A percentile compares a stretch with the other conserved stretches of the same genome.
Evolutionary conservation across 2,888 invertebrate species (phyloP).

Genomic region (Dicyrtoma fusca): DNA sequence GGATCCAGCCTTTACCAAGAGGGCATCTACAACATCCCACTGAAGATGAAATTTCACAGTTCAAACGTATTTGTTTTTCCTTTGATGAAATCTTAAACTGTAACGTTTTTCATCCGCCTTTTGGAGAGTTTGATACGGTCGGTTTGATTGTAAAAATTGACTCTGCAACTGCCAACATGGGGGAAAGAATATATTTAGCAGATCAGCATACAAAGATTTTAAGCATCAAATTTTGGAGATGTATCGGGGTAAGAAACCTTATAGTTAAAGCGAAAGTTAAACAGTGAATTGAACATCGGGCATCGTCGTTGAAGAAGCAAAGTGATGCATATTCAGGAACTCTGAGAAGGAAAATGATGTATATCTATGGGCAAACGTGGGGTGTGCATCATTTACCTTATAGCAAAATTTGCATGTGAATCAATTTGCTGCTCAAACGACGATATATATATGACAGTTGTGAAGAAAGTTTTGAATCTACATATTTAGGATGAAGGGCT

Average conservation of each 20-base stretch:
- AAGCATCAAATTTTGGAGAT: conserved; percentile 66
- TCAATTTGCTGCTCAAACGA: no score
- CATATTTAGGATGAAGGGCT: conserved; percentile 60
- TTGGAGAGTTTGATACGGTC: conserved; percentile 74
- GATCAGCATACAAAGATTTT: conserved; percentile 65
- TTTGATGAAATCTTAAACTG: conserved; percentile 62
- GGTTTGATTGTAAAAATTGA: conserved; percentile 68
- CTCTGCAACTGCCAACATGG: background rate
- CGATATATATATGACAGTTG: no score
- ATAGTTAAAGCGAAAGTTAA: no score
- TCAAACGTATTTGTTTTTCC: conserved; percentile 61
- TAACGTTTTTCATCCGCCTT: conserved; percentile 61
- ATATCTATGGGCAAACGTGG: no score
- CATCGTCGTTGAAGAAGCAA: no score
- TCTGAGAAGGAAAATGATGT: no score
- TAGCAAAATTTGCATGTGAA: no score
- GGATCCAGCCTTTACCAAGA: background rate
- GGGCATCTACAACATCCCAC: no score
- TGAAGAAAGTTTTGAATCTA: no score
- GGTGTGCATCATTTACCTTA: no score
- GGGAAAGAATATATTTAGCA: conserved; percentile 63
- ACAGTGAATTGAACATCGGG: no score
- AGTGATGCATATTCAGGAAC: no score
- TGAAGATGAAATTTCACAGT: conserved; percentile 6
- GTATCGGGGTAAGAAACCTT: conserved; percentile 59